Evolutionary conservation across 2,888 invertebrate species (phyloP).

Genomic region (Chromoteleia sp.): DNA sequence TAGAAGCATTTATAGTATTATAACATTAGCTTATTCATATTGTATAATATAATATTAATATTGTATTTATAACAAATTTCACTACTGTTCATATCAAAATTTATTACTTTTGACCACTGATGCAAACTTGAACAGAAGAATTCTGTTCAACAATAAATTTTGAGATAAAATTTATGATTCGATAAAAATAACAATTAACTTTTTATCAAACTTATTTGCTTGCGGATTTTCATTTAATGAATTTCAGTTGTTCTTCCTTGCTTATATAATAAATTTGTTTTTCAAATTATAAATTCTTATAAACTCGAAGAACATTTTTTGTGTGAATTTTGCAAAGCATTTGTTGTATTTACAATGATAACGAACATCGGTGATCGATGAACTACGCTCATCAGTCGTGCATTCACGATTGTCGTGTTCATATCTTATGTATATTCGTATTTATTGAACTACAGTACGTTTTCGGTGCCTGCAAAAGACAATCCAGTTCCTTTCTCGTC

Average conservation of each 20-base stretch:
- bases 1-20: too few relatives aligned
- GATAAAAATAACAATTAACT: neutral
- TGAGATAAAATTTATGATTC: too few relatives aligned
- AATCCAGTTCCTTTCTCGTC: constrained; percentile 2
- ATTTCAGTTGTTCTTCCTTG: neutral
- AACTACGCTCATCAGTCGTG: neutral
- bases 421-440: constrained; percentile 6
- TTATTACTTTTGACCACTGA: too few relatives aligned
- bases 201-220: neutral
- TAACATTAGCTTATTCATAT: too few relatives aligned
- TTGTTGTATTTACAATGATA: neutral
- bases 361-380: neutral
- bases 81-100: too few relatives aligned
- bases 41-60: too few relatives aligned
- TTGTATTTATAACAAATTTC: too few relatives aligned
- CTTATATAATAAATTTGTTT: neutral
- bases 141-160: too few relatives aligned
- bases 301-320: neutral
- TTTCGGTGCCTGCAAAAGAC: constrained; percentile 12
- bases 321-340: neutral
- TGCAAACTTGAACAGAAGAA: too few relatives aligned
- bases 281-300: neutral
- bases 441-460: constrained; percentile 13
- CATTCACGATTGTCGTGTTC: constrained; percentile 9
- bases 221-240: too few relatives aligned